Evolutionary conservation across 2,113 vertebrate species (phyloP).

Genomic region (Passer domesticus): DNA sequence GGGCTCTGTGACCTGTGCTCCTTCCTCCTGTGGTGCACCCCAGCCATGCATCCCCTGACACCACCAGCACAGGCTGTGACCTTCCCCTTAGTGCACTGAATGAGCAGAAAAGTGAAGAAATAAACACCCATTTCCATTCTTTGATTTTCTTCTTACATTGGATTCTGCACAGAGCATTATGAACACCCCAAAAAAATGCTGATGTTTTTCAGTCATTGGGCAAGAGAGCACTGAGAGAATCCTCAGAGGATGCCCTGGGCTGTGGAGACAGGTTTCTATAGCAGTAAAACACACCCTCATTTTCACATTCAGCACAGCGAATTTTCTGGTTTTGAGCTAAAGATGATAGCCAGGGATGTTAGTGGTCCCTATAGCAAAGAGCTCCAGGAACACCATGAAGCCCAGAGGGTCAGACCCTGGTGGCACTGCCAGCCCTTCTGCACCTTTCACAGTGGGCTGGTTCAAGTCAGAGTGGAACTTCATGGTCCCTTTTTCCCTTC

Average conservation of each 20-base stretch:
- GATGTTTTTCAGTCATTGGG: not conserved
- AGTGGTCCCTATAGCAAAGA: not conserved
- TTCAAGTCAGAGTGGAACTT: not conserved
- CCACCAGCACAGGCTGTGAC: not conserved
- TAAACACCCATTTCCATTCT: not conserved
- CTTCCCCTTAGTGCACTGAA: constrained; percentile 23
- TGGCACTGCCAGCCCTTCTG: not conserved
- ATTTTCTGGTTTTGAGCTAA: not conserved
- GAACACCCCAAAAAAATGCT: not conserved
- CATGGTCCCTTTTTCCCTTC: not conserved
- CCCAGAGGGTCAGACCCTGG: not conserved
- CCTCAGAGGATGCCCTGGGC: not conserved
- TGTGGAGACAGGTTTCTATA: not conserved
- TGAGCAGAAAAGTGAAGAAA: not conserved
- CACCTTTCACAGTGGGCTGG: not conserved
- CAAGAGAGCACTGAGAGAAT: not conserved
- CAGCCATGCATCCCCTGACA: not conserved
- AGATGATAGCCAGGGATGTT: not conserved
- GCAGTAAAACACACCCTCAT: not conserved
- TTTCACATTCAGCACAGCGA: not conserved
- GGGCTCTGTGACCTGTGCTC: not conserved
- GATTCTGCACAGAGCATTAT: not conserved
- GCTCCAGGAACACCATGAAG: not conserved
- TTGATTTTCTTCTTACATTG: not conserved
- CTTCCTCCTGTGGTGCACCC: not conserved